A percentile compares a stretch with the other conserved stretches of the same genome.
Evolutionary conservation across 2,113 vertebrate species (phyloP).

Genomic region (Cottus gobio): DNA sequence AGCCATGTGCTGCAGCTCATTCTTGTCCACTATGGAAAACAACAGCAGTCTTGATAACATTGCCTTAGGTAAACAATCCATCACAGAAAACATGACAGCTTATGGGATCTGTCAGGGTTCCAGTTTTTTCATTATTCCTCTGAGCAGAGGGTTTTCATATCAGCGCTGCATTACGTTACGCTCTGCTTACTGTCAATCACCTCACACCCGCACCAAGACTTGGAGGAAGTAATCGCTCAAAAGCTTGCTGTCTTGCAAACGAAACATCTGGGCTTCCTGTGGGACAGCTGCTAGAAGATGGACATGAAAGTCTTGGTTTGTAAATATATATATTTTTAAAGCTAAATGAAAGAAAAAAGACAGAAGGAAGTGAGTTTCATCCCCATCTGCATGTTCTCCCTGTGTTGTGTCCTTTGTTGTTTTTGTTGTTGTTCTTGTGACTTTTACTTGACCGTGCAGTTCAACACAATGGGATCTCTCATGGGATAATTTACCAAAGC

Average conservation of each 20-base stretch:
- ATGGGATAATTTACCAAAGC: constrained; percentile 66
- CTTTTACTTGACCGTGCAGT: constrained; percentile 35
- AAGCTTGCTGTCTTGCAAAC: constrained; percentile 10
- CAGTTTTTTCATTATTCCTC: constrained; percentile 23
- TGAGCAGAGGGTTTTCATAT: constrained; percentile 42
- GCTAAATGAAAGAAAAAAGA: background rate
- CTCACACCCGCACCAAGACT: constrained; percentile 38
- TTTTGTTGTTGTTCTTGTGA: constrained; percentile 12
- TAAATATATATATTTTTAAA: background rate
- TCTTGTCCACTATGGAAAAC: constrained; percentile 29
- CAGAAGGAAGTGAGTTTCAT: constrained; percentile 3
- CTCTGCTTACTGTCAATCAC: constrained; percentile 60
- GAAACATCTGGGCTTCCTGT: constrained; percentile 23
- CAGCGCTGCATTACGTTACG: constrained; percentile 13
- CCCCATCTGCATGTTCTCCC: background rate
- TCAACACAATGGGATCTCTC: constrained; percentile 60
- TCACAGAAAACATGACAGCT: constrained; percentile 59
- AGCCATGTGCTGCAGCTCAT: constrained; percentile 10
- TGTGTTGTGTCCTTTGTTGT: constrained; percentile 3
- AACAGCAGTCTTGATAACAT: constrained; percentile 34
- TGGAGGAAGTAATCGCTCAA: constrained; percentile 41
- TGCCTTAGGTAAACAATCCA: constrained; percentile 39
- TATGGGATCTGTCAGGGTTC: constrained; percentile 37
- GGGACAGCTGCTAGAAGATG: background rate
- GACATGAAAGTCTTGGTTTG: constrained; percentile 1